Base-by-base conservation (phyloP, 64 coral and sea anemone genomes). In the Pachyseris speciosa region DNA sequence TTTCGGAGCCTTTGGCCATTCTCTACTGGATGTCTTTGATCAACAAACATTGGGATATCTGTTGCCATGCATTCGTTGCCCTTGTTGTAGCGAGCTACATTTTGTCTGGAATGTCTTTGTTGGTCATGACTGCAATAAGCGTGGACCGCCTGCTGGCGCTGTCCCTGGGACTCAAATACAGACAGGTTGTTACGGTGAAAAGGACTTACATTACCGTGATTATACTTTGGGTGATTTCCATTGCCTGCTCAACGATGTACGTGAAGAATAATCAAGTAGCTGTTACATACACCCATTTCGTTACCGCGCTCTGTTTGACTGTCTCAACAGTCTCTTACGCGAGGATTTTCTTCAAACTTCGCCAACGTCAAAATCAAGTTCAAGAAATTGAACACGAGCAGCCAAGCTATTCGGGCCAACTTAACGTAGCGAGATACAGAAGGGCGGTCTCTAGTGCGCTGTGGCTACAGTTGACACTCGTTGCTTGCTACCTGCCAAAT, bases 61-160 rank as follows among this genome's bases (percentile, higher is more conserved):
- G 72, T 28, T 9, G 9, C 72, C 1, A 75, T 10, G 11, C 25
- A 7, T 75, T 75, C 28, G 40, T 48, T 48, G 4, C 69, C 19
- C 42, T n/a, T 13, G 24, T 75, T 29, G 24, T 48, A n/a, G 41
- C 37, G 28, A 12, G 72, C 3, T 75, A 47, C 28, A 6, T 49
- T 47, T 13, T 75, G 10, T 75, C 40, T 48, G 72, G 72, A 27
- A 40, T 75, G 40, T 75, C 72, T 15, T 48, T 75, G 40, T 40
- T 40, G 24, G 48, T 41, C 15, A 20, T 49, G 72, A 42, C 72
- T 28, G 42, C 72, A 49, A 49, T 75, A 49, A 75, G 72, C 72
- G 41, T 75, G 72, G 72, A 75, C 37, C 41, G 72, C 29, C 72
- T 75, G 10, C 42, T 75, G 10, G 72, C 72, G n/a, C 11, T 75